Evolutionary conservation across 2,797 vertebrate genomes (phyloP).

Genomic region (Rhodeus uyekii): DNA sequence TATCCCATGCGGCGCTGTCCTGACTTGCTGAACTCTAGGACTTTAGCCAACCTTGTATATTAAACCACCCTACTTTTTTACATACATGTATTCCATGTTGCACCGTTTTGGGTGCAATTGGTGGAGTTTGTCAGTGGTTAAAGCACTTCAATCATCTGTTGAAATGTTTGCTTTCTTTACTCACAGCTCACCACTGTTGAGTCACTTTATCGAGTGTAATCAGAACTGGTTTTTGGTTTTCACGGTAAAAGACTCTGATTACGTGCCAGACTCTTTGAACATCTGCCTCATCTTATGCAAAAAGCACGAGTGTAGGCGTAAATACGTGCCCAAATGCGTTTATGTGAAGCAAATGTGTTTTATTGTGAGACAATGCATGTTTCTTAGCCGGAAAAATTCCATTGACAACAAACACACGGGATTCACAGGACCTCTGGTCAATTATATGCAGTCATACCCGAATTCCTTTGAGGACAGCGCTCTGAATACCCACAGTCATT

Average conservation of each 20-base stretch:
- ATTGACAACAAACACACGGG: conserved; percentile 65
- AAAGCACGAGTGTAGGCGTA: conserved; percentile 23
- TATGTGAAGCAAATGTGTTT: conserved; percentile 6
- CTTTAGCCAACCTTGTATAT: conserved; percentile 65
- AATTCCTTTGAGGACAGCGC: conserved; percentile 72
- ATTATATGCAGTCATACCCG: conserved; percentile 76
- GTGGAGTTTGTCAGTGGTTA: conserved; percentile 71
- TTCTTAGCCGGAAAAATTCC: conserved; percentile 54
- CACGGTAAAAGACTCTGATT: conserved; percentile 66
- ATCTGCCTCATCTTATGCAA: conserved; percentile 50
- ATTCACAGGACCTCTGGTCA: conserved; percentile 72
- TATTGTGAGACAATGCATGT: conserved; percentile 35
- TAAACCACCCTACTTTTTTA: conserved; percentile 55
- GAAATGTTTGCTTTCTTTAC: conserved; percentile 65
- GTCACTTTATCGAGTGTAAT: conserved; percentile 67
- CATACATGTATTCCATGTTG: conserved; percentile 64
- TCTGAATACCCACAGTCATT: conserved; percentile 66
- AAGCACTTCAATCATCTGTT: conserved; percentile 62
- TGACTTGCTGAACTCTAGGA: conserved; percentile 64
- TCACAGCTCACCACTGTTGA: conserved; percentile 65
- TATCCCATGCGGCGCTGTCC: conserved; percentile 59
- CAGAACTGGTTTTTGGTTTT: conserved; percentile 66
- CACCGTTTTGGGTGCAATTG: conserved; percentile 67
- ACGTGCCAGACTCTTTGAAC: conserved; percentile 62
- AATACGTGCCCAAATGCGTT: neutral